A percentile compares a stretch with the other conserved stretches of the same genome.
Evolutionary conservation across 2,888 invertebrate genomes (phyloP).

Genomic region (Epinotia ramella): DNA sequence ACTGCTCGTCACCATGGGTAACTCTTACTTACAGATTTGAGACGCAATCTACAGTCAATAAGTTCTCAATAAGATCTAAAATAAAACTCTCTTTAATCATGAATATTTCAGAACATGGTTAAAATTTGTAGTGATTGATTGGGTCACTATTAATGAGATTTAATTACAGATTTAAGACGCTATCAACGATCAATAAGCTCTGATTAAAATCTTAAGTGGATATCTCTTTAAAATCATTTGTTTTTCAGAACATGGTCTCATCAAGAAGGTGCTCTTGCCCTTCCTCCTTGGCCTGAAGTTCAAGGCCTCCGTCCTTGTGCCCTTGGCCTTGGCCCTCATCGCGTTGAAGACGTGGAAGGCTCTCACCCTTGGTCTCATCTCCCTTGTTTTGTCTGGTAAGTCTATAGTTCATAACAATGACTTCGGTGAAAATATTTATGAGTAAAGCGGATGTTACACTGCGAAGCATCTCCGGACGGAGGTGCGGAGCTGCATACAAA

Average conservation of each 20-base stretch:
- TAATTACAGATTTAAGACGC: background rate
- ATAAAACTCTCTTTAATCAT: background rate
- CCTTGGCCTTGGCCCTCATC: conserved; percentile 92
- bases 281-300: conserved; percentile 94
- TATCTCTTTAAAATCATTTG: conserved; percentile 35
- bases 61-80: too few relatives aligned
- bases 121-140: background rate
- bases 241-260: conserved; percentile 90
- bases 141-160: background rate
- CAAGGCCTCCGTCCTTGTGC: conserved; percentile 93
- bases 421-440: too few relatives aligned
- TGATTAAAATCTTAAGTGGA: too few relatives aligned
- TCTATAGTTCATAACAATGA: background rate
- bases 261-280: conserved; percentile 93
- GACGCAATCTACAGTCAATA: background rate
- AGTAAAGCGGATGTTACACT: too few relatives aligned
- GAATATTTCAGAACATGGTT: conserved; percentile 88
- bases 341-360: conserved; percentile 97
- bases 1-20: background rate
- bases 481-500: too few relatives aligned
- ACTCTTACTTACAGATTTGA: background rate
- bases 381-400: conserved; percentile 91
- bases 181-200: background rate
- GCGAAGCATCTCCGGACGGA: too few relatives aligned
- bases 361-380: conserved; percentile 92